Conservation (phyloP, 2,888 invertebrate species). For the Andrena chrysosceles region DNA sequence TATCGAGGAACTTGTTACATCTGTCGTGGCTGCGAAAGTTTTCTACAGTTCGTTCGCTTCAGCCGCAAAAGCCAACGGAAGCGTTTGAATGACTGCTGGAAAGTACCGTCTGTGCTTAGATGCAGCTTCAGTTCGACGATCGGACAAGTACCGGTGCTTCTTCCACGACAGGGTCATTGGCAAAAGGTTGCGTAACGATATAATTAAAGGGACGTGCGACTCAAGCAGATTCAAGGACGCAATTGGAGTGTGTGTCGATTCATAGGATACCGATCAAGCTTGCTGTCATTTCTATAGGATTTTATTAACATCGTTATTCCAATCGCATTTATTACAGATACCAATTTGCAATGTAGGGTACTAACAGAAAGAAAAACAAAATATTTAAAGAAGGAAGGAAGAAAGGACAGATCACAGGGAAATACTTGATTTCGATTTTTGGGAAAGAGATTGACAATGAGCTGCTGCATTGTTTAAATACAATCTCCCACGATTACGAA, state of each 20-base stretch:
- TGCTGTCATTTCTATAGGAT: conserved; percentile 51
- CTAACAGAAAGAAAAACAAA: conserved; percentile 15
- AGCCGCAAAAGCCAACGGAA: no score
- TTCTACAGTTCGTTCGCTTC: background rate
- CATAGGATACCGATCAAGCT: conserved; percentile 16
- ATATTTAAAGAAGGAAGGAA: background rate
- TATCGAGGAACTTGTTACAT: background rate
- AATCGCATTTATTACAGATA: conserved; percentile 53
- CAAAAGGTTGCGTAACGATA: background rate
- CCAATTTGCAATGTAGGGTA: conserved; percentile 54
- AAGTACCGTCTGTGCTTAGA: background rate
- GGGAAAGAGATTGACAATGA: conserved; percentile 38
- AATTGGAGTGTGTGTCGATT: conserved; percentile 21
- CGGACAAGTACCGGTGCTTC: background rate
- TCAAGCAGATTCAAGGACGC: conserved; percentile 11
- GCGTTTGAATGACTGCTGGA: background rate
- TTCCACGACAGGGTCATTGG: background rate
- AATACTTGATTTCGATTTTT: conserved; percentile 28
- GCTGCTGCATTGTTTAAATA: conserved; percentile 34
- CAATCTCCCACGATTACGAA: conserved; percentile 22
- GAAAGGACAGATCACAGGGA: conserved; percentile 14
- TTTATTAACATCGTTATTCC: conserved; percentile 60
- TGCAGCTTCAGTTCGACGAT: background rate
- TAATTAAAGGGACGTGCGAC: background rate
- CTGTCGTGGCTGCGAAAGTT: background rate